phyloP scores from a whole-genome alignment of 2,888 invertebrate genomes.

The Spodoptera picta region DNA sequence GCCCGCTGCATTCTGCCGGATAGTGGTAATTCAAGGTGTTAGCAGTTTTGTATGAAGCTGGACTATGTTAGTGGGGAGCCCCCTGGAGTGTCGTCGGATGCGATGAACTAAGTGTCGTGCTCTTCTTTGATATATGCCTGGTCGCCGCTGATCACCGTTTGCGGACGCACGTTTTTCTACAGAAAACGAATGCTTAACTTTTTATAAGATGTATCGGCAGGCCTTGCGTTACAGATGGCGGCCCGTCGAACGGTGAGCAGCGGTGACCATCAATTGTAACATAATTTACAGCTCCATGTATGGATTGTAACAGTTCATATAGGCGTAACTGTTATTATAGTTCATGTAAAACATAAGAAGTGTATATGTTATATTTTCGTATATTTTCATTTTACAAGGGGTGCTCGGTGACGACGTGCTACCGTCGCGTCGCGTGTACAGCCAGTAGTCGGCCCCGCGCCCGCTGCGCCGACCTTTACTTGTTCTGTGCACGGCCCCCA shows the following conservation, averaged over 20 bases:
- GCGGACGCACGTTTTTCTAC: constrained; percentile 30
- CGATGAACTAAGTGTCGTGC: constrained; percentile 70
- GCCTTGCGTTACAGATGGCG: constrained; percentile 35
- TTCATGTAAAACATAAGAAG: constrained; percentile 86
- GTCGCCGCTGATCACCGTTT: constrained; percentile 47
- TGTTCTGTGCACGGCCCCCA: constrained; percentile 60
- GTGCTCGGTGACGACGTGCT: constrained; percentile 31
- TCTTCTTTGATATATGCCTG: constrained; percentile 61
- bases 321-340: constrained; percentile 86
- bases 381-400: constrained; percentile 78
- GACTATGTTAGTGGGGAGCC: constrained; percentile 62
- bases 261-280: constrained; percentile 68
- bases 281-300: constrained; percentile 79
- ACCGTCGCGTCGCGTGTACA: constrained; percentile 17
- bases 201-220: constrained; percentile 39
- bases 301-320: constrained; percentile 82
- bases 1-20: constrained; percentile 55
- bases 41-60: constrained; percentile 70
- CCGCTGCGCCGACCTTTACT: constrained; percentile 26
- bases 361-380: constrained; percentile 86
- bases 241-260: constrained; percentile 41
- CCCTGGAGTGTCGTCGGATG: constrained; percentile 67
- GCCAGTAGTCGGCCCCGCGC: constrained; percentile 17
- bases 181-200: constrained; percentile 30
- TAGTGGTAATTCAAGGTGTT: constrained; percentile 72